phyloP scores from a whole-genome alignment of 2,888 invertebrate species.

The Tetranychus truncatus region DNA sequence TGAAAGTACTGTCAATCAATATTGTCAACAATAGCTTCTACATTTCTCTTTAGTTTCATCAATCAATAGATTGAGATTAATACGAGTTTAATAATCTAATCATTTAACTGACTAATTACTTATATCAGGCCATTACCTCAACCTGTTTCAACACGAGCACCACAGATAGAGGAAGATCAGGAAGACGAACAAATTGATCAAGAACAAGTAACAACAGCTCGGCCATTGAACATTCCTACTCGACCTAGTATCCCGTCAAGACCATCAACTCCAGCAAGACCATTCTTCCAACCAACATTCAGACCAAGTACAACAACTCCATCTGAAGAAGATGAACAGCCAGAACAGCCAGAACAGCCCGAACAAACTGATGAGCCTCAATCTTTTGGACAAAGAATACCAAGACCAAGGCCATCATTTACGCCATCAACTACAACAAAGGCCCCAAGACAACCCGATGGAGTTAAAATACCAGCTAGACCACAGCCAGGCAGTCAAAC shows the following conservation, averaged over 20 bases:
- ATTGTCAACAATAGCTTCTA: too few species aligned
- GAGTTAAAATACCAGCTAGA: not conserved
- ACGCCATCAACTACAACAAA: not conserved
- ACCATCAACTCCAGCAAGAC: not conserved
- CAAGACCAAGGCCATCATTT: not conserved
- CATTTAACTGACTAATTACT: too few species aligned
- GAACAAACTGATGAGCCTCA: not conserved
- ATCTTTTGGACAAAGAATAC: slow-evolving; percentile 6
- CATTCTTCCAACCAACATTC: not conserved
- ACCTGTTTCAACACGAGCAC: not conserved
- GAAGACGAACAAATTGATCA: not conserved
- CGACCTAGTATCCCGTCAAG: not conserved
- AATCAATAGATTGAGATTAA: too few species aligned
- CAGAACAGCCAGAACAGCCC: not conserved
- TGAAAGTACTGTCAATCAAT: too few species aligned
- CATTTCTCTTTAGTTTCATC: too few species aligned
- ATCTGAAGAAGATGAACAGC: too few species aligned
- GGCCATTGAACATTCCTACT: not conserved
- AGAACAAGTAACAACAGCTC: not conserved
- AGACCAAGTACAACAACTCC: not conserved
- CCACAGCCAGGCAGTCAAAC: not conserved
- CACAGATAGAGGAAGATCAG: not conserved
- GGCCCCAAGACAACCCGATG: not conserved
- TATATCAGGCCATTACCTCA: not conserved
- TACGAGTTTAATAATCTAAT: too few species aligned